Evolutionary conservation across 2,797 vertebrate species (phyloP), one percentile per base, ranked within the genome.

Genomic region (Diceros bicornis): DNA sequence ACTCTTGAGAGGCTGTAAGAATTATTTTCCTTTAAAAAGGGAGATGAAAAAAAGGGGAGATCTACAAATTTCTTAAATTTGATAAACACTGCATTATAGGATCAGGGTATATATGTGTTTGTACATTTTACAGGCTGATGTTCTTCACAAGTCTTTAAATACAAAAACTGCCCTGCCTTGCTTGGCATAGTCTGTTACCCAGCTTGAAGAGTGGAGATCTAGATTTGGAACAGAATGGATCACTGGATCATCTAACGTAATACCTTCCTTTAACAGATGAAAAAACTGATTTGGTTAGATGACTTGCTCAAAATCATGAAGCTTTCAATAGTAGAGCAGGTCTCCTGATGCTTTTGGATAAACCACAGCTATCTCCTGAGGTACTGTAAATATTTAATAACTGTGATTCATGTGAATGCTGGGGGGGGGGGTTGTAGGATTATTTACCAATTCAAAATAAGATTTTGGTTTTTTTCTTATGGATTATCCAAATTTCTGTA

Each of bases 1-100:
- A 75, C 7, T 89, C 32, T 74, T 75, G 41, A 55, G 4, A 95
- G 61, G 50, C 23, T 52, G 27, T 34, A 44, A 61, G 79, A 85
- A 89, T 66, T 66, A 59, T 64, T 96, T 92, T 94, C n/a, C 44
- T 71, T 87, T 77, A 25, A 88, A 89, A 89, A 91, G 41, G 29
- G 32, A 84, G 47, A 41, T 84, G 25, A 55, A 34, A 47, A 82
- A 69, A 34, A 37, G 2, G 32, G 18, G 8, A 21, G 27, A 9
- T 29, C 74, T 91, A 6, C 52, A 94, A 68, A 66, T 50, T 69
- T 32, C 32, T 86, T 75, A 41, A 52, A 75, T 87, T 68, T 59
- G 74, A 81, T 82, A 55, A 59, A 47, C 50, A 68, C 18, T n/a
- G 50, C 66, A 59, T 61, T 72, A 68, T 13, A 93, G 62, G 23